A percentile compares a stretch with the other conserved stretches of the same genome.
Evolutionary conservation across 2,797 vertebrate genomes (phyloP).

Genomic region (Gobionotothen gibberifrons): DNA sequence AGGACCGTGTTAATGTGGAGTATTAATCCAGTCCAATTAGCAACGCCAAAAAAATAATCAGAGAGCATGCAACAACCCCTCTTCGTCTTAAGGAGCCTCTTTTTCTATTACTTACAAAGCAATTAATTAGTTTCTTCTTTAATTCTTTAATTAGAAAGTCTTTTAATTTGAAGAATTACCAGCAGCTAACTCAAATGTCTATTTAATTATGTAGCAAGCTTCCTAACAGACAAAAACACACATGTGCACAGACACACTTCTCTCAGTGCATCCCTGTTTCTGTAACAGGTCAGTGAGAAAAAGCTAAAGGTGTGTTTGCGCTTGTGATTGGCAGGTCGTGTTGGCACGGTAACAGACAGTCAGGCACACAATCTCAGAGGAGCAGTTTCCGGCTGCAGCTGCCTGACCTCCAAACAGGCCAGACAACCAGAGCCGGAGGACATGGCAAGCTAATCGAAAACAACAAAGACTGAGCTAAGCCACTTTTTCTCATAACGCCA

Average conservation of each 20-base stretch:
- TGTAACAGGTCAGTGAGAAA: conserved; percentile 36
- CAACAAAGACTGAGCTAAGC: conserved; percentile 60
- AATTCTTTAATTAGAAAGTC: conserved; percentile 70
- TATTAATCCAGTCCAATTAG: conserved; percentile 77
- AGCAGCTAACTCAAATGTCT: conserved; percentile 55
- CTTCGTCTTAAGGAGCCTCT: conserved; percentile 56
- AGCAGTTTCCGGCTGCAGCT: conserved; percentile 63
- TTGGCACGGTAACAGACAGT: conserved; percentile 70
- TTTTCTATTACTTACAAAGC: conserved; percentile 65
- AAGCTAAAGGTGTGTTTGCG: conserved; percentile 49
- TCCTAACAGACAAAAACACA: conserved; percentile 28
- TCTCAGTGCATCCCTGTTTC: conserved; percentile 10
- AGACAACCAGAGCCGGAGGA: conserved; percentile 70
- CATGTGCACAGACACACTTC: neutral
- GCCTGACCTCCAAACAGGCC: conserved; percentile 75
- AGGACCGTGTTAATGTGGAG: conserved; percentile 53
- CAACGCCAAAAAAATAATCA: conserved; percentile 48
- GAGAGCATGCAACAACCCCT: conserved; percentile 56
- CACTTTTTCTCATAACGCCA: conserved; percentile 20
- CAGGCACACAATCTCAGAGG: conserved; percentile 61
- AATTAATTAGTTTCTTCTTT: conserved; percentile 72
- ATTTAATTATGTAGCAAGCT: conserved; percentile 49
- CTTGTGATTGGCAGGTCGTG: conserved; percentile 72
- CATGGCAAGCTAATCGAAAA: conserved; percentile 65
- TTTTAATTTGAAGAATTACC: conserved; percentile 68